Evolutionary conservation across 1,140 invertebrate genomes (phyloP), one percentile per base, ranked within the genome.

Genomic region (Akabosia matsudoensis): DNA sequence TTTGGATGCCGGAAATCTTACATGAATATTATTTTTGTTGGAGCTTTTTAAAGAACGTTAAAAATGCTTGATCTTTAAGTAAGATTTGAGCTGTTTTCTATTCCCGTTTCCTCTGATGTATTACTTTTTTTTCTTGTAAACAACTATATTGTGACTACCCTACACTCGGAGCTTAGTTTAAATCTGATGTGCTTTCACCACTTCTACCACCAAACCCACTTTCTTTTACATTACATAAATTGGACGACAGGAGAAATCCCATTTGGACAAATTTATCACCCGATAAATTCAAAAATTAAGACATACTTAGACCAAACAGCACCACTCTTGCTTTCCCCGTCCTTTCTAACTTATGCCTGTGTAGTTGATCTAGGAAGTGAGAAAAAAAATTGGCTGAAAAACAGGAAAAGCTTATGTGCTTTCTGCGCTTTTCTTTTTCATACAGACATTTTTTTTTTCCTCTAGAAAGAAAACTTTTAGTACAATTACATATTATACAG

Each of bases 211-310:
- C 24, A 24, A 67, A 67, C 26, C 24, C 28, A 30, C 30, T 70
- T 22, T 34, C 24, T 34, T 70, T 31, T 31, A 70, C 28, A 70
- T 33, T 72, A 72, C 61, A 28, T 67, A 67, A 67, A 67, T 67
- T 45, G 61, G 61, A 22, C 24, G 30, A 72, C 37, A 54, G 45
- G 56, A 77, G 76, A 76, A 78, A 79, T 77, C 77, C 77, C 79
- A 81, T 81, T 81, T 75, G 22, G 73, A 78, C 73, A 79, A 79
- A 81, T 81, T 81, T 81, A 81, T 81, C 74, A 70, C 74, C 34
- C 74, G 76, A 81, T 81, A 81, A 81, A 81, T 81, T 81, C 77
- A 79, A 78, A 81, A 81, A 81, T 81, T 81, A 81, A 81, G 80
- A 81, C 80, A 52, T 75, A 79, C 78, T 81, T 81, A 79, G 72